These are phyloP conservation scores for Heliocidaris erythrogramma DNA, from an alignment of 35 echinoderm and acorn worm genomes.

Conservation along the genomic window DNA sequence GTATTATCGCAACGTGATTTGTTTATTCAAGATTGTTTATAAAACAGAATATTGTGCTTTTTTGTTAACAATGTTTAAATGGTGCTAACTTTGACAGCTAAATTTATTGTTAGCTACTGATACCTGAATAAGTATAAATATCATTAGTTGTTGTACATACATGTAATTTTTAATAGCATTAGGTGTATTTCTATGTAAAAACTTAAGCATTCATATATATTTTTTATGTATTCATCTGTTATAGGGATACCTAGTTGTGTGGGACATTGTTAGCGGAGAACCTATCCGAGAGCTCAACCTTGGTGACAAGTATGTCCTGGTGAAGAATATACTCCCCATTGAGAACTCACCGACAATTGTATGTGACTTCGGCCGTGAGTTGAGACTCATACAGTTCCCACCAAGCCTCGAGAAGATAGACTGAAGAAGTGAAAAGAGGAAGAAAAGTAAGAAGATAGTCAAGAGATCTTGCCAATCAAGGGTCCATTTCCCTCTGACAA, in stretches of 20 bases:
- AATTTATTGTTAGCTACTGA: no score
- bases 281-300: slow-evolving; percentile 56
- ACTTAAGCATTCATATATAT: background rate
- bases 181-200: background rate
- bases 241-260: slow-evolving; percentile 60
- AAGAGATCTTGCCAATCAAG: background rate
- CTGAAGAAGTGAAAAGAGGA: background rate
- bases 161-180: no score
- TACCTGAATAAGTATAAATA: no score
- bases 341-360: slow-evolving; percentile 51
- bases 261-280: slow-evolving; percentile 64
- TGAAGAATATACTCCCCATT: slow-evolving; percentile 48
- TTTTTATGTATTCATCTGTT: background rate
- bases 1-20: background rate
- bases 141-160: no score
- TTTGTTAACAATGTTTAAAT: no score
- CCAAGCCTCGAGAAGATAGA: slow-evolving; percentile 44
- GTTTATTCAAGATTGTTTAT: background rate
- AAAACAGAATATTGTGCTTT: background rate
- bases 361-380: slow-evolving; percentile 61
- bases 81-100: no score
- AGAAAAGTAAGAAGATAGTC: background rate
- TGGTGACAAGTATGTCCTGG: slow-evolving; percentile 43
- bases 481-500: background rate
- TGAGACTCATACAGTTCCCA: slow-evolving; percentile 59